Conservation (phyloP, 2,888 invertebrate genomes). For the Brassicogethes aeneus region DNA sequence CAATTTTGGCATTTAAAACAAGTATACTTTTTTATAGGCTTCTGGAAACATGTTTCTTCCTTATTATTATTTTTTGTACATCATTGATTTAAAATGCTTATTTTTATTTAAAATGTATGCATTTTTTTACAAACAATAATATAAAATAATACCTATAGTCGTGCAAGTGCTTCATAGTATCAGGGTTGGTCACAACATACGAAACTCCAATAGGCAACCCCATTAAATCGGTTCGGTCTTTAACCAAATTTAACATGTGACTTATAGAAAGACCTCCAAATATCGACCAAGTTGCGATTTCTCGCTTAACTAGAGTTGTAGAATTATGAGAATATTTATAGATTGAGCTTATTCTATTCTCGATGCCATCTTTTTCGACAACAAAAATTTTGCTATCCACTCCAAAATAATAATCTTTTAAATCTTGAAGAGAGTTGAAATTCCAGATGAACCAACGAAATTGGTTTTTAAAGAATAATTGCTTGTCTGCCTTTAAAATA, state of each 20-base stretch:
- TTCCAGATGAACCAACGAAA: constrained; percentile 25
- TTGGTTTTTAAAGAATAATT: constrained; percentile 21
- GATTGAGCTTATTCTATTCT: constrained; percentile 17
- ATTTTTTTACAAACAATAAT: background rate
- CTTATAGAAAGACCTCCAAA: background rate
- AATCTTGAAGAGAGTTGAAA: constrained; percentile 5
- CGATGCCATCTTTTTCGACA: constrained; percentile 11
- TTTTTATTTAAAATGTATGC: background rate
- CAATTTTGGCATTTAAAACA: no score
- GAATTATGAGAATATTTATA: constrained; percentile 21
- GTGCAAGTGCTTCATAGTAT: constrained; percentile 39
- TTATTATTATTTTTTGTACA: no score
- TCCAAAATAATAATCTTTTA: constrained; percentile 19
- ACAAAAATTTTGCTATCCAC: constrained; percentile 24
- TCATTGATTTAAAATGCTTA: background rate
- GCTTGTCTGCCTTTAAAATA: constrained; percentile 23
- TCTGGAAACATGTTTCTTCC: no score
- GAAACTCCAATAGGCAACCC: constrained; percentile 25
- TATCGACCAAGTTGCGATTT: background rate
- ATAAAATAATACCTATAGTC: constrained; percentile 33
- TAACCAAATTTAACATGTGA: constrained; percentile 11
- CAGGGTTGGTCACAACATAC: constrained; percentile 34
- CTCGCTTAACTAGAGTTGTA: constrained; percentile 9
- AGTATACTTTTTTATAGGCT: no score
- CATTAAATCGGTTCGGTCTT: constrained; percentile 26